Conservation (phyloP, 2,888 invertebrate genomes). For the Conus canariensis region DNA sequence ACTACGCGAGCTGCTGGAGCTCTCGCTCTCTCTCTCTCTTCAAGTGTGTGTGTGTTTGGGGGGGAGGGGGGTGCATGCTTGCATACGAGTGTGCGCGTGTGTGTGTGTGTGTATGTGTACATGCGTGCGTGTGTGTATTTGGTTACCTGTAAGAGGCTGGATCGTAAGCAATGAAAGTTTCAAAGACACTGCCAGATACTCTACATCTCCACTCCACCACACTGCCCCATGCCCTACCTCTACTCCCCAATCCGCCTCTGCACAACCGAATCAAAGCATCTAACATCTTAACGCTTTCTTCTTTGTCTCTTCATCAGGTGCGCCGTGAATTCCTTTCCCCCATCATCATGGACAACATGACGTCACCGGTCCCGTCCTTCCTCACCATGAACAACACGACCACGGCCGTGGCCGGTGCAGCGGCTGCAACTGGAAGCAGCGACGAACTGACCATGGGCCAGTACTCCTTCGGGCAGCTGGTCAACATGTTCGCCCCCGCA, state of each 20-base stretch:
- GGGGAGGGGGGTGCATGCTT: not conserved
- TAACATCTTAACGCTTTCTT: not conserved
- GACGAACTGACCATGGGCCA: conserved; percentile 25
- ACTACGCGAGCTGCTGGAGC: not conserved
- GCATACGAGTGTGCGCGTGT: not conserved
- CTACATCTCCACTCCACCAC: no score
- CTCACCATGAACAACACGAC: no score
- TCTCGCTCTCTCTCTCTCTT: no score
- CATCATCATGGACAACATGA: not conserved
- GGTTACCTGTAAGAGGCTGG: not conserved
- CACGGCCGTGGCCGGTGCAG: not conserved
- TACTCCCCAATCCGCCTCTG: no score
- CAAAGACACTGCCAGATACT: not conserved
- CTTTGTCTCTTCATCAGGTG: not conserved
- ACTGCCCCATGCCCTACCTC: not conserved
- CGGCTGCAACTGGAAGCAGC: conserved; percentile 2
- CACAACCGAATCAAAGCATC: not conserved
- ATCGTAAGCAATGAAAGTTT: not conserved
- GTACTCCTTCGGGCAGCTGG: conserved; percentile 38
- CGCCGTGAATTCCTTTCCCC: no score
- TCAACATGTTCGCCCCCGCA: conserved; percentile 63
- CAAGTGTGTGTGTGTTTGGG: not conserved
- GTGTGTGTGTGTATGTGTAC: not conserved
- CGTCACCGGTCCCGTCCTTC: not conserved
- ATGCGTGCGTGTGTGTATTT: not conserved